Percentiles rank a stretch among this genome's conserved stretches.
Evolutionary conservation across 2,888 invertebrate species (phyloP).

Genomic region (Rhodophaea formosa): DNA sequence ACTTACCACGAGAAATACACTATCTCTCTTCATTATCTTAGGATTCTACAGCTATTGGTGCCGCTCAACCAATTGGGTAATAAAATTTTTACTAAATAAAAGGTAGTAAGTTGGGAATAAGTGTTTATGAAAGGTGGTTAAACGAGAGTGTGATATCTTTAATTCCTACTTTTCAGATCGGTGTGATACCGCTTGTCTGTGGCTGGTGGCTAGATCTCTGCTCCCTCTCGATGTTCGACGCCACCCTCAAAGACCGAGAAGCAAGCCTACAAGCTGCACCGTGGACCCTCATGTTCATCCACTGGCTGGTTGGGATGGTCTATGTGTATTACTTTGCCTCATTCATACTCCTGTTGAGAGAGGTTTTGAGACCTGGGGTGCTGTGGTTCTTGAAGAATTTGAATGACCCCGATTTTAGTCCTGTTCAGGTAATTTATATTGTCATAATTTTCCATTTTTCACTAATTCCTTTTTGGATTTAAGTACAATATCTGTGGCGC

Average conservation of each 20-base stretch:
- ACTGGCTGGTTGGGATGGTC: constrained; percentile 99
- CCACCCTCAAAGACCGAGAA: constrained; percentile 92
- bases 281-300: constrained; percentile 98
- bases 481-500: too few relatives aligned
- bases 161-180: constrained; percentile 80
- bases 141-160: too few relatives aligned
- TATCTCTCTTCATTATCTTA: too few relatives aligned
- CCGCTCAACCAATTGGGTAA: too few relatives aligned
- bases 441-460: neutral
- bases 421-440: constrained; percentile 87
- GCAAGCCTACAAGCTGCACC: constrained; percentile 94
- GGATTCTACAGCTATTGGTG: too few relatives aligned
- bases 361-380: constrained; percentile 97
- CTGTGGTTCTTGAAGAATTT: constrained; percentile 98
- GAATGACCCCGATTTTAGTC: constrained; percentile 99
- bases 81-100: too few relatives aligned
- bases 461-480: too few relatives aligned
- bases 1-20: too few relatives aligned
- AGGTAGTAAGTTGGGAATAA: too few relatives aligned
- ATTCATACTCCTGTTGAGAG: constrained; percentile 94
- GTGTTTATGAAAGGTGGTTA: too few relatives aligned
- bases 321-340: constrained; percentile 99
- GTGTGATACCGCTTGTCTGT: constrained; percentile 96
- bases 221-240: constrained; percentile 95
- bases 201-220: constrained; percentile 99